Evolutionary conservation across 2,113 vertebrate genomes (phyloP).

Genomic region (Mesembrinibis cayennensis): DNA sequence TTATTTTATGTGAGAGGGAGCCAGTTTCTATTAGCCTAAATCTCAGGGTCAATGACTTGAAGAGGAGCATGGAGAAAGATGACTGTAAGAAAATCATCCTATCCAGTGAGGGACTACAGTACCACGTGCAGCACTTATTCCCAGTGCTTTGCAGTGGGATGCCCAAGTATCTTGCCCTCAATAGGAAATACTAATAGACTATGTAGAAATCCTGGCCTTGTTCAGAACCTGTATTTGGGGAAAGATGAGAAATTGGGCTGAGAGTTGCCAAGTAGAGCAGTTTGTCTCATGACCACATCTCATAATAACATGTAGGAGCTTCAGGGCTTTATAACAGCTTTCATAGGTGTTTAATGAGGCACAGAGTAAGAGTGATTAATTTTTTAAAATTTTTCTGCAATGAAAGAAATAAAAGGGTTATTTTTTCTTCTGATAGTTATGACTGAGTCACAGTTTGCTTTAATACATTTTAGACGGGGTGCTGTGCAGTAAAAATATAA

Average conservation of each 20-base stretch:
- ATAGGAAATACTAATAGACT: background rate
- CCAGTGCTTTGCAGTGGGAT: background rate
- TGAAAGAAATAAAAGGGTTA: background rate
- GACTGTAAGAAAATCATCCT: background rate
- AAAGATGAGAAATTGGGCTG: background rate
- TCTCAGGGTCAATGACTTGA: background rate
- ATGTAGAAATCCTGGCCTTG: background rate
- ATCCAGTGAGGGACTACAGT: background rate
- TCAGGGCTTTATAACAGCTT: background rate
- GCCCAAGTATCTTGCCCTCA: background rate
- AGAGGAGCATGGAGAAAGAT: background rate
- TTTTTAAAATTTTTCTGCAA: background rate
- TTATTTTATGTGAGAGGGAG: background rate
- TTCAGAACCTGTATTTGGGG: background rate
- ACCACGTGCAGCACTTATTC: background rate
- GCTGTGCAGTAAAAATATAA: background rate
- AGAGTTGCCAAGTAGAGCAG: background rate
- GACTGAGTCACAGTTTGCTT: background rate
- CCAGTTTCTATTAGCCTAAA: background rate
- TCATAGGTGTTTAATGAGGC: conserved; percentile 37
- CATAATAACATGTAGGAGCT: background rate
- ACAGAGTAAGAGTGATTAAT: background rate
- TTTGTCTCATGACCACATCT: background rate
- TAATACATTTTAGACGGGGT: background rate
- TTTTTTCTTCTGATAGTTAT: background rate